phyloP scores from a whole-genome alignment of 2,113 vertebrate genomes.

The Chascanopsetta lugubris region DNA sequence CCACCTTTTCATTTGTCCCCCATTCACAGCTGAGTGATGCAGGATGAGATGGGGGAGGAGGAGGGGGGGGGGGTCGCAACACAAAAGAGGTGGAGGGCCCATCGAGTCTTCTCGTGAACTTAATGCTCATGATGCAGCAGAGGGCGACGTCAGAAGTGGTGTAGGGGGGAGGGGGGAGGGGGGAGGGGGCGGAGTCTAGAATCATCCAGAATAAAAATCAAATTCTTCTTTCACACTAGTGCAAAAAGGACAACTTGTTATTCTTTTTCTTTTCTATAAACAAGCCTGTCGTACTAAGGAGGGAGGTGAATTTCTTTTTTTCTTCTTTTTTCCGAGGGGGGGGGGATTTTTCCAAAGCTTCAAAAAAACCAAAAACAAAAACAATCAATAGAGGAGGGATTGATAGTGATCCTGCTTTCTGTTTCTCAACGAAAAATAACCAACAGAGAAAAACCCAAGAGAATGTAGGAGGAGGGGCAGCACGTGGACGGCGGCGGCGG shows the following conservation, averaged over 20 bases:
- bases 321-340: too few relatives aligned
- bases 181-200: constrained; percentile 87
- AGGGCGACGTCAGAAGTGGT: constrained; percentile 43
- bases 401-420: constrained; percentile 57
- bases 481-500: constrained; percentile 11
- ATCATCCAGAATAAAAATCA: constrained; percentile 84
- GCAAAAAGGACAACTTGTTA: constrained; percentile 98
- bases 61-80: constrained; percentile 41
- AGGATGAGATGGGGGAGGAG: constrained; percentile 32
- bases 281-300: constrained; percentile 90
- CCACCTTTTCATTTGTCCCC: constrained; percentile 66
- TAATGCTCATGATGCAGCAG: constrained; percentile 89
- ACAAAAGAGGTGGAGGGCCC: constrained; percentile 48
- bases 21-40: constrained; percentile 70
- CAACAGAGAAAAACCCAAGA: not conserved
- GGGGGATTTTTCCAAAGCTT: constrained; percentile 45
- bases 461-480: constrained; percentile 7
- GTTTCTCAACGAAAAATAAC: constrained; percentile 6
- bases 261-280: constrained; percentile 67
- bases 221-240: constrained; percentile 99
- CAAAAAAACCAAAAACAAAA: constrained; percentile 45
- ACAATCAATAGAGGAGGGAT: constrained; percentile 29
- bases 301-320: constrained; percentile 53
- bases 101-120: constrained; percentile 67
- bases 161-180: constrained; percentile 45